These are phyloP conservation scores for Drosophila maculinotata DNA, from an alignment of 2,888 invertebrate species.

Conservation along the genomic window DNA sequence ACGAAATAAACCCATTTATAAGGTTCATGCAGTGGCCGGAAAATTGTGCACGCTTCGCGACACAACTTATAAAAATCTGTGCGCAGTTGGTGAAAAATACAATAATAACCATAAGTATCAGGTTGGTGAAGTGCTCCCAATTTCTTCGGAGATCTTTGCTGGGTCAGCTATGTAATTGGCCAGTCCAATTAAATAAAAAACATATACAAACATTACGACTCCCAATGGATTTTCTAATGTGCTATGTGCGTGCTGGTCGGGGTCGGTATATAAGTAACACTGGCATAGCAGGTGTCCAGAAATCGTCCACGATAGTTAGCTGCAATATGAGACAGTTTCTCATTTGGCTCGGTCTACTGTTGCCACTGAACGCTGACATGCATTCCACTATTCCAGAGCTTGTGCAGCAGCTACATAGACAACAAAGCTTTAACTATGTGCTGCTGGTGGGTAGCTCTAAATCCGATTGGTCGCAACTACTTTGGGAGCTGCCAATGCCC, in stretches of 20 bases:
- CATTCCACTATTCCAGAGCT: constrained; percentile 35
- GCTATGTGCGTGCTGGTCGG: constrained; percentile 12
- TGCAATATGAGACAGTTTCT: constrained; percentile 31
- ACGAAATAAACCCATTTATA: constrained; percentile 34
- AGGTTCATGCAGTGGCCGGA: constrained; percentile 17
- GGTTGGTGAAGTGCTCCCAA: constrained; percentile 25
- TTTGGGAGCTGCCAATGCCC: constrained; percentile 30
- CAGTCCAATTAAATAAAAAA: neutral
- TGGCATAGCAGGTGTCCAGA: neutral
- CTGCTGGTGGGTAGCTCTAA: constrained; percentile 53
- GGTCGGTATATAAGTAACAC: constrained; percentile 8
- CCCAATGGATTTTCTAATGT: constrained; percentile 15
- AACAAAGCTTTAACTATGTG: constrained; percentile 54
- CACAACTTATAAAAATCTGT: constrained; percentile 28
- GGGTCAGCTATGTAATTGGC: neutral
- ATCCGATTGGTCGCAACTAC: constrained; percentile 2
- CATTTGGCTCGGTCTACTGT: constrained; percentile 10
- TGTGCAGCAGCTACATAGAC: constrained; percentile 48
- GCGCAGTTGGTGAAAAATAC: constrained; percentile 44
- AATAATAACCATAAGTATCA: constrained; percentile 16
- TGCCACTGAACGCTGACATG: constrained; percentile 1
- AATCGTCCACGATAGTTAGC: neutral
- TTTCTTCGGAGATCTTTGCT: neutral
- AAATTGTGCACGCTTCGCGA: constrained; percentile 29
- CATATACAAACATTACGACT: neutral